Evolutionary conservation across 2,888 invertebrate species (phyloP), one percentile per base, ranked within the genome.

Genomic region (Yponomeuta sedellus): DNA sequence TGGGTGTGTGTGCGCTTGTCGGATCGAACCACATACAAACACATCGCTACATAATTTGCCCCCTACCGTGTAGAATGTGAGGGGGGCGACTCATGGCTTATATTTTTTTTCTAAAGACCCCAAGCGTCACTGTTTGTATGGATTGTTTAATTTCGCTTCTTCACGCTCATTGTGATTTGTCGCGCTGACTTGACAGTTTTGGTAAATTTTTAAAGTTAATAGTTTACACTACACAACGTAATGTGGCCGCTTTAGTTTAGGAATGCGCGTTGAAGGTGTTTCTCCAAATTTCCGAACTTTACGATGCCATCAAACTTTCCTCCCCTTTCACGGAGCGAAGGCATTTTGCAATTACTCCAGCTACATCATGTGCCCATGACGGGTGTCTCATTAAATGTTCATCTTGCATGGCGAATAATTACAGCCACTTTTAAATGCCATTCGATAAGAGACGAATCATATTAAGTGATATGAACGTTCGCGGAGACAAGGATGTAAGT

Each of bases 121-220:
- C 72, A 69, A 66, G 64, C 64, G 62, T 72, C 69, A 68, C 68
- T 70, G 68, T 73, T 74, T 71, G 70, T 69, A 67, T 67, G 73
- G 68, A 77, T 80, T 81, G 77, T 81, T 80, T 78, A 80, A 80
- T 82, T 78, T 78, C 79, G 82, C 79, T 79, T 77, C 76, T 85
- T 85, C 85, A 83, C 77, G 80, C 76, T 80, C 75, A 70, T 77
- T 81, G 81, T 83, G 80, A 81, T 86, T 85, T 82, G 78, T 83
- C 73, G 71, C 71, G 75, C 78, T 84, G 82, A 82, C 81, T 82
- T 80, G 81, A 78, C 85, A 82, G 73, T 79, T 82, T 68, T 62
- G 57, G 20, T 64, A 64, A 70, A 71, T 68, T 66, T 68, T 68
- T 66, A 56, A 59, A 66, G 64, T 64, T 64, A 65, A 67, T 61